Percentiles rank a stretch among this genome's conserved stretches.
Evolutionary conservation across 2,888 invertebrate genomes (phyloP).

Genomic region (Drosophila hawaiiensis): DNA sequence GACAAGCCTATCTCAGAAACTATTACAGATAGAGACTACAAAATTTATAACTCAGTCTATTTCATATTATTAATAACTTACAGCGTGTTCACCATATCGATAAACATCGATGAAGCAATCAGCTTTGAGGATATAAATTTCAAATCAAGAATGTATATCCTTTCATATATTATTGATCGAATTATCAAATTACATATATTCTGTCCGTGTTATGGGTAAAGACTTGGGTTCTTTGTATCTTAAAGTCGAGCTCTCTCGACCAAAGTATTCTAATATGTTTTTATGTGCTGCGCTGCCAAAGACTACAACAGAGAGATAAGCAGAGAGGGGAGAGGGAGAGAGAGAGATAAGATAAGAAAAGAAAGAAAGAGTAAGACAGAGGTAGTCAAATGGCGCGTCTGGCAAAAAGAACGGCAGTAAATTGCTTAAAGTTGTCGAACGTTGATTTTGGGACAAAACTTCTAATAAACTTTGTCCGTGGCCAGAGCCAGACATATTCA

Average conservation of each 20-base stretch:
- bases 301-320: background rate
- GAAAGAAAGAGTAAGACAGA: constrained; percentile 12
- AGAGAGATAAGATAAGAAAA: background rate
- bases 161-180: background rate
- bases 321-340: background rate
- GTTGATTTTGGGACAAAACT: constrained; percentile 62
- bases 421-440: constrained; percentile 60
- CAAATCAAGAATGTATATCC: background rate
- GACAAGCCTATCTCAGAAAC: background rate
- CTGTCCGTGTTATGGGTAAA: background rate
- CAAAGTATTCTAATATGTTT: background rate
- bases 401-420: constrained; percentile 25
- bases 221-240: background rate
- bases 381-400: background rate
- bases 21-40: background rate
- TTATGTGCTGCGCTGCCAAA: background rate
- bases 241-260: background rate
- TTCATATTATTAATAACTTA: background rate
- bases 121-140: background rate
- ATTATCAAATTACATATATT: background rate
- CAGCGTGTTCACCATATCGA: background rate
- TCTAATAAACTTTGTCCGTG: constrained; percentile 60
- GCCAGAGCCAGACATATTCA: constrained; percentile 9
- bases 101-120: background rate
- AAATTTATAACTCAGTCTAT: background rate